Evolutionary conservation across 2,888 invertebrate genomes (phyloP).

Genomic region (Apodemia mormo): DNA sequence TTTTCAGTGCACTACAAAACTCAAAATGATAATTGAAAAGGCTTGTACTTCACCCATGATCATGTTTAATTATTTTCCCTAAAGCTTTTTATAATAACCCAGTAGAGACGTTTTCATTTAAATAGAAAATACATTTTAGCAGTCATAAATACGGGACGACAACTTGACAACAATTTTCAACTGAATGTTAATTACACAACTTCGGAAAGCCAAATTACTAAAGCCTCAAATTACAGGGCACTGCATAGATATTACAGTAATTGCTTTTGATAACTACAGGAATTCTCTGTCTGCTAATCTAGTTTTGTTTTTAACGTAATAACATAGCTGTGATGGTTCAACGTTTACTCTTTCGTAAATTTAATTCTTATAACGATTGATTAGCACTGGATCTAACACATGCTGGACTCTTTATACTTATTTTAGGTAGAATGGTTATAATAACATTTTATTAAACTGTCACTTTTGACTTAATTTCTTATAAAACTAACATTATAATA

Average conservation of each 20-base stretch:
- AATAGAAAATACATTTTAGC: conserved; percentile 16
- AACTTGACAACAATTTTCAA: conserved; percentile 44
- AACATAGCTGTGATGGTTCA: neutral
- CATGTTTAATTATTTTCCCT: no score
- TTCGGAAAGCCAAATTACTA: conserved; percentile 42
- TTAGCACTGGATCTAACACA: neutral
- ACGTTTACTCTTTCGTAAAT: neutral
- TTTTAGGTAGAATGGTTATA: no score
- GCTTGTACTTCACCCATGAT: no score
- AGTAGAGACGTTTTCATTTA: neutral
- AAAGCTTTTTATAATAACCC: no score
- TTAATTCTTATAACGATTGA: neutral
- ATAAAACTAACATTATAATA: no score
- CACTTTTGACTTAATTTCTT: no score
- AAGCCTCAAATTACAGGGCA: conserved; percentile 44
- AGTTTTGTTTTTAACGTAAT: conserved; percentile 17
- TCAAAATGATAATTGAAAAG: no score
- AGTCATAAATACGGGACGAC: conserved; percentile 38
- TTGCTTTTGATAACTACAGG: conserved; percentile 41
- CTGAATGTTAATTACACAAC: conserved; percentile 44
- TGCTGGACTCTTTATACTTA: neutral
- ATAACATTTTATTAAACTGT: no score
- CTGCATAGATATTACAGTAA: conserved; percentile 45
- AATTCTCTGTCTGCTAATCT: conserved; percentile 30
- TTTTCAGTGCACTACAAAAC: no score